phyloP scores from a whole-genome alignment of 2,888 invertebrate species.

The Eupeodes latifasciatus region DNA sequence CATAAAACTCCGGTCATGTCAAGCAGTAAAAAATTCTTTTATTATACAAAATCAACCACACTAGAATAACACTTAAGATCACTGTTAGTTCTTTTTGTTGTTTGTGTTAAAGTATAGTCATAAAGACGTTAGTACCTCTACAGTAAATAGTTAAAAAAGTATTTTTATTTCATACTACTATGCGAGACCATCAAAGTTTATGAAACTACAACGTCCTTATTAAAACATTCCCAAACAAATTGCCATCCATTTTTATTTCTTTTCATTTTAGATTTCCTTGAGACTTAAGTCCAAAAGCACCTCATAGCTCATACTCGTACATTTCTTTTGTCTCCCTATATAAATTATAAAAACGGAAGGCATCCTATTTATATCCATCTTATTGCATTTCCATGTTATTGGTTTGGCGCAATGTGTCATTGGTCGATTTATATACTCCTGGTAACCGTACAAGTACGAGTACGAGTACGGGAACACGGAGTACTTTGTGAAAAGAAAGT shows the following conservation, averaged over 20 bases:
- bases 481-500: neutral
- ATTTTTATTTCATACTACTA: neutral
- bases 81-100: neutral
- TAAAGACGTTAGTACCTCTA: neutral
- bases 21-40: neutral
- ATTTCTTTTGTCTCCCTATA: too few relatives aligned
- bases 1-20: neutral
- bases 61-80: neutral
- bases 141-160: neutral
- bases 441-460: too few relatives aligned
- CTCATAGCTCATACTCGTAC: neutral
- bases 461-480: too few relatives aligned
- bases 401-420: constrained; percentile 2
- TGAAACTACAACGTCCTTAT: neutral
- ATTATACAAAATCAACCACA: neutral
- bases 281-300: neutral
- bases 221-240: constrained; percentile 4
- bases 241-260: constrained; percentile 9
- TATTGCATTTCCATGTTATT: constrained; percentile 35
- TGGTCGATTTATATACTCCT: neutral
- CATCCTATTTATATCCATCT: constrained; percentile 27
- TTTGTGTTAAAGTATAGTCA: neutral
- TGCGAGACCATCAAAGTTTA: neutral
- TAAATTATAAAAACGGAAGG: constrained; percentile 18
- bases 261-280: neutral